phyloP scores from a whole-genome alignment of 2,888 invertebrate species.

The Galerucella calmariensis region DNA sequence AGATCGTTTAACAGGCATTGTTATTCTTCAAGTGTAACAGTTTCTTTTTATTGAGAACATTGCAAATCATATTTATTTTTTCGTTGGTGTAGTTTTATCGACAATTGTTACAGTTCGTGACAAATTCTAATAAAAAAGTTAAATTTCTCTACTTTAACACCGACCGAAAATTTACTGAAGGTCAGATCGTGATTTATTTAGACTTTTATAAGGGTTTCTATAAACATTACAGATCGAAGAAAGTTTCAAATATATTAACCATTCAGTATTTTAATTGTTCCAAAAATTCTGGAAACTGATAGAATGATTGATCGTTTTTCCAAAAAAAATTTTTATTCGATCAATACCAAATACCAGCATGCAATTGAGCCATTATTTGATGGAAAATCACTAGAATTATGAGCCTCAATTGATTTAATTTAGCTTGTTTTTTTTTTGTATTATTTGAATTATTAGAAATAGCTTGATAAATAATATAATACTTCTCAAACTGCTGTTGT shows the following conservation, averaged over 20 bases:
- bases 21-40: neutral
- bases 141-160: neutral
- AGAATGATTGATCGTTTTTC: too few species aligned
- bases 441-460: too few species aligned
- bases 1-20: neutral
- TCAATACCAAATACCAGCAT: too few species aligned
- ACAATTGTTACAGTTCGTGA: constrained; percentile 14
- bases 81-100: constrained; percentile 1
- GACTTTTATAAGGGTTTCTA: neutral
- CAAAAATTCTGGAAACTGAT: too few species aligned
- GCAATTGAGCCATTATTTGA: too few species aligned
- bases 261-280: neutral
- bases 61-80: neutral
- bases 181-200: neutral
- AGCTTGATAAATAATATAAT: too few species aligned
- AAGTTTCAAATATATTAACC: neutral
- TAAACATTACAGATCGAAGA: neutral
- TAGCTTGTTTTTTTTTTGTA: too few species aligned
- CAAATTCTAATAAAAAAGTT: constrained; percentile 8
- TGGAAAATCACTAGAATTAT: too few species aligned
- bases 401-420: too few species aligned
- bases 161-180: neutral
- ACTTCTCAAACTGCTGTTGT: too few species aligned
- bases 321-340: too few species aligned
- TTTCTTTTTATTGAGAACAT: neutral